Base-by-base conservation (phyloP, 2,888 invertebrate genomes). In the Melipona bicolor region DNA sequence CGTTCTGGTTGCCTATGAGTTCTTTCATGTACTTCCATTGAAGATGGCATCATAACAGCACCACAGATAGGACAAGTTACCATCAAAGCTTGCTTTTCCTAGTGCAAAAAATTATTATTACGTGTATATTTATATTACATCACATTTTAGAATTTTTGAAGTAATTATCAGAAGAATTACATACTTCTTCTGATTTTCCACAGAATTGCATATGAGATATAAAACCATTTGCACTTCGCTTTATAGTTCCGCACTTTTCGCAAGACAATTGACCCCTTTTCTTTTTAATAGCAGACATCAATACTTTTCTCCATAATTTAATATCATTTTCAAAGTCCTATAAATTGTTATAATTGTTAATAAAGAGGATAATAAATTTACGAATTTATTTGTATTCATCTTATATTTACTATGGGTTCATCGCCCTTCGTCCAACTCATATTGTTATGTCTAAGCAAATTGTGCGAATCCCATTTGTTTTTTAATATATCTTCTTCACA, bases 141-240 rank as follows among this genome's bases (percentile, higher is more conserved):
- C 32, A 27, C 6, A 17, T 59, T 73, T 49, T 11, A 73, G 43
- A 49, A 77, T 17, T 65, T 13, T 43, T 43, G 43, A 11, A 43
- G 43, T 43, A 5, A 56, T 24, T 11, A 27, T 27, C 27, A 27
- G 19, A 64, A 67, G 2, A 79, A 62, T 72, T 56, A 15, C 72
- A 65, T 78, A 86, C 96, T 94, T 95, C 95, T 27, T 95, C 95
- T 9, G 95, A 92, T 93, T 96, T 96, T 27, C 96, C 96, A 90
- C 97, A 97, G 73, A 95, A 95, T 70, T 95, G 92, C 69, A 96
- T 93, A 91, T 97, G 97, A 0, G 96, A 96, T 79, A 96, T 94
- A 88, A 96, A 96, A 43, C 97, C 97, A 52, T 95, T 90, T 4
- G 95, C 95, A 4, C 92, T 96, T 94, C 67, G 93, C 90, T 93